A percentile compares a stretch with the other conserved stretches of the same genome.
These are phyloP conservation scores for Junonia oenone DNA, from an alignment of 2,888 invertebrate species.

Conservation along the genomic window DNA sequence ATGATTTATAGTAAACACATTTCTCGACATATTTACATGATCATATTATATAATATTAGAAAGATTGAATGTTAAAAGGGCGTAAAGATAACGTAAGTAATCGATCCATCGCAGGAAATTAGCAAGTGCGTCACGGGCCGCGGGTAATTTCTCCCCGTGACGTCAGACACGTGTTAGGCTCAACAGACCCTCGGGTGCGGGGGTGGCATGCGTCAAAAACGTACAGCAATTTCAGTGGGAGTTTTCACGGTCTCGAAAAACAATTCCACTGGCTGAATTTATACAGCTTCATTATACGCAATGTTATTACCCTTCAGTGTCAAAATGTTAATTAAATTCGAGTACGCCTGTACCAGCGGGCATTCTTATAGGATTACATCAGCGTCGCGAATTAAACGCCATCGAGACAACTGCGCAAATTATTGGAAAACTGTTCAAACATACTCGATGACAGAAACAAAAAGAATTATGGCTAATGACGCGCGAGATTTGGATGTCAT, in stretches of 20 bases:
- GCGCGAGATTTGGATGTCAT: slow-evolving; percentile 34
- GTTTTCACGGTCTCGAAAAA: slow-evolving; percentile 20
- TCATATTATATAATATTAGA: background rate
- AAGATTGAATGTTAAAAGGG: background rate
- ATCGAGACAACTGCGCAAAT: slow-evolving; percentile 59
- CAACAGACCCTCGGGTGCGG: slow-evolving; percentile 15
- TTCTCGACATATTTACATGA: background rate
- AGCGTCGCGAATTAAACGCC: slow-evolving; percentile 39
- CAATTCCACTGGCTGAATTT: slow-evolving; percentile 11
- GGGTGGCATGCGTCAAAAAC: slow-evolving; percentile 16
- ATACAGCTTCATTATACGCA: slow-evolving; percentile 16
- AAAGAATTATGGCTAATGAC: slow-evolving; percentile 50
- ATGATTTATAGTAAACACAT: background rate
- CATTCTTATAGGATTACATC: slow-evolving; percentile 48
- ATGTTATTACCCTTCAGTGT: slow-evolving; percentile 14
- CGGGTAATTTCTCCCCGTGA: slow-evolving; percentile 48
- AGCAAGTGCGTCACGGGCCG: slow-evolving; percentile 29
- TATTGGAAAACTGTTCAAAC: slow-evolving; percentile 65
- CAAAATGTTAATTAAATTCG: slow-evolving; percentile 40
- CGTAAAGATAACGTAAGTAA: background rate
- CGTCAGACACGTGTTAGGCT: slow-evolving; percentile 43
- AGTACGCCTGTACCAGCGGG: slow-evolving; percentile 32
- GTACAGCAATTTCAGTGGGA: slow-evolving; percentile 22
- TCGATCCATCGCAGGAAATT: slow-evolving; percentile 24
- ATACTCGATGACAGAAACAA: too few relatives aligned